Conservation (phyloP, 2,797 vertebrate genomes). For the Telmatherina bonti region DNA sequence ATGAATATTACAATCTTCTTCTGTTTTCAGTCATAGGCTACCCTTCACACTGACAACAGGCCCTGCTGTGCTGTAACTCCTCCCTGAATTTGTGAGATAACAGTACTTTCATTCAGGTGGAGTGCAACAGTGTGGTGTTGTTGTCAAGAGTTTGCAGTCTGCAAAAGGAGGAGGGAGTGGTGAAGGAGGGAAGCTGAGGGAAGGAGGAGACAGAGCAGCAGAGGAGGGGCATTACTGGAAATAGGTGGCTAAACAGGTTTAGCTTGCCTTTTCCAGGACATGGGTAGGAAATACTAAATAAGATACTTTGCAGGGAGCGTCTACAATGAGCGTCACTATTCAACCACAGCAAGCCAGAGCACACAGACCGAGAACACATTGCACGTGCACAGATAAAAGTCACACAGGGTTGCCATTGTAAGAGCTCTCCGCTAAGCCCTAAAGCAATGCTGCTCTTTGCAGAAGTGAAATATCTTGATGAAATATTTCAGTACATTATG, state of each 20-base stretch:
- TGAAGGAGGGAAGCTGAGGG: constrained; percentile 21
- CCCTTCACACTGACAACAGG: background rate
- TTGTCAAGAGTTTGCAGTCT: constrained; percentile 16
- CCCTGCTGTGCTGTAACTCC: background rate
- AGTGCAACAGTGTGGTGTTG: constrained; percentile 25
- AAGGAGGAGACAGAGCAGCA: constrained; percentile 66
- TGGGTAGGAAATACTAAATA: constrained; percentile 56
- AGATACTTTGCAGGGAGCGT: background rate
- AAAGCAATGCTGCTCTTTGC: background rate
- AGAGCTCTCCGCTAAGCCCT: background rate
- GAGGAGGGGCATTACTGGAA: constrained; percentile 81
- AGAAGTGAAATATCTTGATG: constrained; percentile 26
- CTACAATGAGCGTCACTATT: background rate
- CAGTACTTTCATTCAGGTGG: constrained; percentile 28
- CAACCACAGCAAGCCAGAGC: background rate
- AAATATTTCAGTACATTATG: background rate
- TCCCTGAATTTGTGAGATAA: constrained; percentile 13
- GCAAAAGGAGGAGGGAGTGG: constrained; percentile 24
- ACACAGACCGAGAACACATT: background rate
- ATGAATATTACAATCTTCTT: too few relatives aligned
- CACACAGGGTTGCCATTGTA: background rate
- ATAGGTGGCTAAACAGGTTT: constrained; percentile 74
- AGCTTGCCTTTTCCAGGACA: constrained; percentile 75
- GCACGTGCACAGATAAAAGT: constrained; percentile 2
- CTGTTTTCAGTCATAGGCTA: background rate